Evolutionary conservation across 2,113 vertebrate genomes (phyloP), one percentile per base, ranked within the genome.

Genomic region (Microcebus murinus): DNA sequence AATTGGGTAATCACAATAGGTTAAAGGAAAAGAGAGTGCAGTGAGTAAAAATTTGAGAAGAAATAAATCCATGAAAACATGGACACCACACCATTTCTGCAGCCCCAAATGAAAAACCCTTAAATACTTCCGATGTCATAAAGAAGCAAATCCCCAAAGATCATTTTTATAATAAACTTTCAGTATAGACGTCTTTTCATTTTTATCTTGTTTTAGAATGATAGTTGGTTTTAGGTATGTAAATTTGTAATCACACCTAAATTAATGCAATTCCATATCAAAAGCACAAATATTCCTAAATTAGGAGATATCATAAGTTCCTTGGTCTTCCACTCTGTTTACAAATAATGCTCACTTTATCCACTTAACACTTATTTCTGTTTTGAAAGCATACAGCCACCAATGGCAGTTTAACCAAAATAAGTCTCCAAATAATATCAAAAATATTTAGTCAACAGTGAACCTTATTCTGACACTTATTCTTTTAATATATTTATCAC

Each of bases 1-100:
- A 81, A 73, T 31, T 76, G 61, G 70, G 34, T 87, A 96, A 95
- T 73, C 67, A 57, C 70, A 84, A 18, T 21, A 93, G 48, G n/a
- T 1, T 80, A 36, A 71, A 87, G 65, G 84, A 36, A 71, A 87
- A 59, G 84, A 6, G 9, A 52, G n/a, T 59, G 77, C 0, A 57
- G 10, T 2, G 10, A 83, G 8, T 36, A 91, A 93, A 89, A 91
- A 42, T 42, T 17, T 57, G 12, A 91, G 74, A 12, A 84, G 21
- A 91, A 96, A 68, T 55, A n/a, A 91, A 55, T 91, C 42, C 5
- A 39, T 65, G 63, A 76, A 83, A 63, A 65, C 31, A 29, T 3
- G 18, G 15, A 85, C 88, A 74, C 9, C 25, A 52, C 4, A 71
- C 14, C 29, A 87, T 68, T 79, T 76, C 74, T 36, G 34, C 50